Conservation (phyloP, 2,888 invertebrate genomes). For the Drosophila prostipennis region DNA sequence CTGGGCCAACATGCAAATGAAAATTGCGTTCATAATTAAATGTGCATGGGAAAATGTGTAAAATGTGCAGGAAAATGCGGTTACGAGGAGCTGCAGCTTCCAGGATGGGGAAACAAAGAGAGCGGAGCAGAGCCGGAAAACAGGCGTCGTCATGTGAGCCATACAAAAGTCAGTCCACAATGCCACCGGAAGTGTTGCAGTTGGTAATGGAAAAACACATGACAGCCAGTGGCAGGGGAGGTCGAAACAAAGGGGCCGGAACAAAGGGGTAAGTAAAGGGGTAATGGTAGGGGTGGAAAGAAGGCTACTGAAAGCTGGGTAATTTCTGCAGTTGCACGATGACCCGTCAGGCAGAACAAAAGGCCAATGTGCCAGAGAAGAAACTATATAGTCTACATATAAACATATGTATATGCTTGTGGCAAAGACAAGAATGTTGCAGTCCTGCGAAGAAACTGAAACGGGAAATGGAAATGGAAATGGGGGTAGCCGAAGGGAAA, state of each 20-base stretch:
- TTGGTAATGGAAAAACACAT: constrained; percentile 56
- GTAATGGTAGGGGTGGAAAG: background rate
- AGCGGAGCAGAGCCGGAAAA: background rate
- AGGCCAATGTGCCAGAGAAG: constrained; percentile 23
- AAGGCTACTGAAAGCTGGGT: constrained; percentile 18
- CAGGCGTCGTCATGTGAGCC: constrained; percentile 41
- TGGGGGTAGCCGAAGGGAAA: too few species aligned
- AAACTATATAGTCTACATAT: constrained; percentile 44
- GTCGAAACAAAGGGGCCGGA: constrained; percentile 1
- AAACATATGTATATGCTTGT: constrained; percentile 45
- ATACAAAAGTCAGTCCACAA: constrained; percentile 46
- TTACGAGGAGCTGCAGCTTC: background rate
- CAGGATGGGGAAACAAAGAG: background rate
- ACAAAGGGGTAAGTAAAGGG: constrained; percentile 14
- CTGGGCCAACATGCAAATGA: constrained; percentile 46
- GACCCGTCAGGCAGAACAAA: constrained; percentile 50
- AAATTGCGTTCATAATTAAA: constrained; percentile 67
- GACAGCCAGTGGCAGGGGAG: constrained; percentile 48
- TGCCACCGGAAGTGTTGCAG: constrained; percentile 51
- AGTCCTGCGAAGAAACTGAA: constrained; percentile 2
- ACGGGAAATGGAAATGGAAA: background rate
- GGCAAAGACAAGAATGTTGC: constrained; percentile 50
- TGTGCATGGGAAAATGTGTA: constrained; percentile 45
- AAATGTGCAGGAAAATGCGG: constrained; percentile 39
- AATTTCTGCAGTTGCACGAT: constrained; percentile 34